These are phyloP conservation scores for Tenthredo scrophulariae DNA, from an alignment of 2,888 invertebrate species.

Conservation along the genomic window DNA sequence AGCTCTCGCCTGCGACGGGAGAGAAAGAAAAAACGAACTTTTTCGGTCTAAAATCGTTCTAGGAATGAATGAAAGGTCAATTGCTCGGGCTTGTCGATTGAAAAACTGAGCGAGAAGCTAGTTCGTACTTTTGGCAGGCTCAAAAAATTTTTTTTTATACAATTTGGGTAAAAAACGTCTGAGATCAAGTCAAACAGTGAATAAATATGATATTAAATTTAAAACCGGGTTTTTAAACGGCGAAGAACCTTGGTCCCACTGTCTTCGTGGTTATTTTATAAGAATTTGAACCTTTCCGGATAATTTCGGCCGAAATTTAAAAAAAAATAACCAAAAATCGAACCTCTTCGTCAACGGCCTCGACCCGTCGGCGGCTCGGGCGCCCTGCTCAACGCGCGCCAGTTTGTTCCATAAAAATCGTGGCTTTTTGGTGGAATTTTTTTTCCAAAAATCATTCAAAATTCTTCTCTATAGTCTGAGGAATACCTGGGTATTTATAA, in stretches of 20 bases:
- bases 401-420: neutral
- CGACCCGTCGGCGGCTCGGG: slow-evolving; percentile 60
- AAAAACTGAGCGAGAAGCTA: neutral
- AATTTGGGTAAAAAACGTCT: neutral
- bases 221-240: neutral
- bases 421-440: neutral
- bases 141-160: neutral
- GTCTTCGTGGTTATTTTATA: slow-evolving; percentile 42
- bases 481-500: neutral
- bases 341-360: slow-evolving; percentile 58
- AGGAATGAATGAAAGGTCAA: neutral
- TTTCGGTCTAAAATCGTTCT: neutral
- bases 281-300: slow-evolving; percentile 37
- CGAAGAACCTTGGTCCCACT: slow-evolving; percentile 52
- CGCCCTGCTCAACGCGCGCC: neutral
- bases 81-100: neutral
- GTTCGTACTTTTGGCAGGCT: neutral
- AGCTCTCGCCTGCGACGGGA: neutral
- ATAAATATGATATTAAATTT: neutral
- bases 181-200: neutral
- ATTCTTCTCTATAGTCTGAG: neutral
- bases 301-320: neutral
- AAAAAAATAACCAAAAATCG: slow-evolving; percentile 43
- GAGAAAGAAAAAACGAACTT: neutral
- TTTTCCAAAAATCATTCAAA: neutral